Conservation (phyloP, 2,888 invertebrate genomes). For the Aethes cnicana region DNA sequence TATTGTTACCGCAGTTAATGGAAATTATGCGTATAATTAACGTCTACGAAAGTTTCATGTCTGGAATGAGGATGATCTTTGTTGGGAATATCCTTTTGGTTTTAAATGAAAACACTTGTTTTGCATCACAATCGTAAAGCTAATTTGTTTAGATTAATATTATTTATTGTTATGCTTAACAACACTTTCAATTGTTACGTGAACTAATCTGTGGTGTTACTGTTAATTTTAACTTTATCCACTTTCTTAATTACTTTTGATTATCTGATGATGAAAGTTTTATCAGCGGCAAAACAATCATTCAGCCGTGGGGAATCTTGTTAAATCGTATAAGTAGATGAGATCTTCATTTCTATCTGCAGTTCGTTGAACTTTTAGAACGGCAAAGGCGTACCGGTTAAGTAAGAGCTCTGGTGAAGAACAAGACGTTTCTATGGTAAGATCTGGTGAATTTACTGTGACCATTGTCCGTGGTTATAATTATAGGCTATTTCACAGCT, state of each 20-base stretch:
- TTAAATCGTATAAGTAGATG: conserved; percentile 23
- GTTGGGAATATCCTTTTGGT: too few relatives aligned
- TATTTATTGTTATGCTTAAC: too few relatives aligned
- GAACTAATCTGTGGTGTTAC: not conserved
- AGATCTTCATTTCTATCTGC: conserved; percentile 26
- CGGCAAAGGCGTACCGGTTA: conserved; percentile 8
- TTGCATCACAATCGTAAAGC: too few relatives aligned
- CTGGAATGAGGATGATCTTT: too few relatives aligned
- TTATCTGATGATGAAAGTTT: conserved; percentile 18
- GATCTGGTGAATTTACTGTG: conserved; percentile 14
- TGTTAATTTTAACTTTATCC: conserved; percentile 13
- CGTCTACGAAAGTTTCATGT: not conserved
- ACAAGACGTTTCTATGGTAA: not conserved
- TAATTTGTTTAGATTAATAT: too few relatives aligned
- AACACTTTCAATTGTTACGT: not conserved
- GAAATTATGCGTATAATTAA: not conserved
- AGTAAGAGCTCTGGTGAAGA: not conserved
- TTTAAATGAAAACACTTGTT: too few relatives aligned
- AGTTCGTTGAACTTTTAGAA: conserved; percentile 20
- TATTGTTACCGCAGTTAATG: conserved; percentile 15
- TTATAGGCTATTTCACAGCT: conserved; percentile 27
- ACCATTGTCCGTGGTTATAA: conserved; percentile 19
- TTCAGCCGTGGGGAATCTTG: conserved; percentile 12
- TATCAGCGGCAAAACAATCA: conserved; percentile 17
- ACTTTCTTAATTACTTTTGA: conserved; percentile 27